phyloP scores from a whole-genome alignment of 2,113 vertebrate species.

The Otis tarda region DNA sequence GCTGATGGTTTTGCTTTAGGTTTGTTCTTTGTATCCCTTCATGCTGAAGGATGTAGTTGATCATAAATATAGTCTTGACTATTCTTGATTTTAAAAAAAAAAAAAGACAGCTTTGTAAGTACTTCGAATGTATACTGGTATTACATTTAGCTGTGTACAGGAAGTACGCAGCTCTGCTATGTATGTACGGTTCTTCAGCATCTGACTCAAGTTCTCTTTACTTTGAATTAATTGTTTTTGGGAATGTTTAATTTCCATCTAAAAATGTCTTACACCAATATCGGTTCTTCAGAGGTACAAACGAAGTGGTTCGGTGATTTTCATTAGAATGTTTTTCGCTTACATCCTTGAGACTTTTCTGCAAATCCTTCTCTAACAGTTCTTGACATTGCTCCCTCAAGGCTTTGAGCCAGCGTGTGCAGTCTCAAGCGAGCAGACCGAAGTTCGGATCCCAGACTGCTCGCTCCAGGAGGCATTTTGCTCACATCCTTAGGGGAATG shows the following conservation, averaged over 20 bases:
- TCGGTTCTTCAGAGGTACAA: not conserved
- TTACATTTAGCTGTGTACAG: not conserved
- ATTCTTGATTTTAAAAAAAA: not conserved
- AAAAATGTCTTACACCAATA: not conserved
- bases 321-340: not conserved
- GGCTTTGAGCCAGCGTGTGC: conserved; percentile 8
- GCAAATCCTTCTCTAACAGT: conserved; percentile 34
- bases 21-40: conserved; percentile 12
- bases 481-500: conserved; percentile 12
- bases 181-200: not conserved
- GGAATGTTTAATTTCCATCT: not conserved
- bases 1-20: not conserved
- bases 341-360: not conserved
- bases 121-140: not conserved
- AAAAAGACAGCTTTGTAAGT: not conserved
- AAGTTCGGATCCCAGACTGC: not conserved
- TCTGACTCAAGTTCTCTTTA: not conserved
- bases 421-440: not conserved
- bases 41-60: not conserved
- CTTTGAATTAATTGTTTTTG: not conserved
- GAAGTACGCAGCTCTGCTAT: not conserved
- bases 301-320: not conserved
- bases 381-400: conserved; percentile 46
- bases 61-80: not conserved
- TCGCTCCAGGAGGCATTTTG: not conserved